Conservation (phyloP, 1,140 invertebrate species). For the Drosophila rufa region DNA sequence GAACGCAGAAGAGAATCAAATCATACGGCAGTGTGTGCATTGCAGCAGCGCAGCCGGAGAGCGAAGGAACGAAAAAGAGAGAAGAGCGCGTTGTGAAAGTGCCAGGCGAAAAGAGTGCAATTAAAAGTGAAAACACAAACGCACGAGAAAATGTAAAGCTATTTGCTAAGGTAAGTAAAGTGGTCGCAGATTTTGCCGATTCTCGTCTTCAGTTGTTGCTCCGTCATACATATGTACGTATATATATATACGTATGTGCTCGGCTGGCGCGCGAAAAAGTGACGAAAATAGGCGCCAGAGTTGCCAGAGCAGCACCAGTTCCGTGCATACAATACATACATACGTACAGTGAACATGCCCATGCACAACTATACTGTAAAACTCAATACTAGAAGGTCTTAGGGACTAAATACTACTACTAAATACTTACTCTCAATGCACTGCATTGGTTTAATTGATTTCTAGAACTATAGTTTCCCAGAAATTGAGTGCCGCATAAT, state of each 20-base stretch:
- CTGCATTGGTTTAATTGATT: neutral
- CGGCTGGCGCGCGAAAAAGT: slow-evolving; percentile 75
- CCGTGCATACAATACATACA: slow-evolving; percentile 2
- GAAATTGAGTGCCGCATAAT: neutral
- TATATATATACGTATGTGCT: slow-evolving; percentile 35
- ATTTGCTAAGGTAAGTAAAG: slow-evolving; percentile 27
- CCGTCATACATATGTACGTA: slow-evolving; percentile 27
- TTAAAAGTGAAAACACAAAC: slow-evolving; percentile 21
- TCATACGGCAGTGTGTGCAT: slow-evolving; percentile 2
- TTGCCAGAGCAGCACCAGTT: slow-evolving; percentile 51
- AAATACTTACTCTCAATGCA: too few species aligned
- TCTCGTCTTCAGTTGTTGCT: slow-evolving; percentile 18
- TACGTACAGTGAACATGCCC: slow-evolving; percentile 3
- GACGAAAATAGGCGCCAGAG: slow-evolving; percentile 79
- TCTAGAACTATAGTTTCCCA: too few species aligned
- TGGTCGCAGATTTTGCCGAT: slow-evolving; percentile 3
- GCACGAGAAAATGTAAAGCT: slow-evolving; percentile 46
- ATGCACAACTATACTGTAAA: neutral
- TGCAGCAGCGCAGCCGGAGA: slow-evolving; percentile 4
- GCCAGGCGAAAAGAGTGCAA: slow-evolving; percentile 22
- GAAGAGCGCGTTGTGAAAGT: slow-evolving; percentile 42
- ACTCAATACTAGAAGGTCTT: neutral
- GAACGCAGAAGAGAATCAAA: too few species aligned
- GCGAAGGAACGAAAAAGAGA: neutral
- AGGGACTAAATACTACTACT: neutral